A percentile compares a stretch with the other conserved stretches of the same genome.
Conservation (phyloP, 2,888 invertebrate species). For the Pelosia muscerda region DNA sequence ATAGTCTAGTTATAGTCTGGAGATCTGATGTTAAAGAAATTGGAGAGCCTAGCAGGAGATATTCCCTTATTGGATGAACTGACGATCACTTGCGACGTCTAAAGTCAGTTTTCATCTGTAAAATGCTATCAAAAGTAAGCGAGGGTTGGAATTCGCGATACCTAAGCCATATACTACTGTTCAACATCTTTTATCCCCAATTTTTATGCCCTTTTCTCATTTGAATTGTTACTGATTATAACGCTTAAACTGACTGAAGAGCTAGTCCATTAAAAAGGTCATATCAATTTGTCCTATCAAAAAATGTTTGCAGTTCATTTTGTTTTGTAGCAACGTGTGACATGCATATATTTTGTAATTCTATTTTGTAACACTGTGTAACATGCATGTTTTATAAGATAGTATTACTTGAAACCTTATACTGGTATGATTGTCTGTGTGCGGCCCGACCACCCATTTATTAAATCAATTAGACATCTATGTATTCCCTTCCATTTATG, state of each 20-base stretch:
- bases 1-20: not conserved
- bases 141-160: too few relatives aligned
- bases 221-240: not conserved
- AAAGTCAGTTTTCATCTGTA: too few relatives aligned
- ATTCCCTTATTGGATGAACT: not conserved
- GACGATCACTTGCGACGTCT: not conserved
- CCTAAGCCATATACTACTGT: too few relatives aligned
- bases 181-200: not conserved
- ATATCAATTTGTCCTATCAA: constrained; percentile 13
- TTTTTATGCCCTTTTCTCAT: not conserved
- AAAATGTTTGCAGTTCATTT: constrained; percentile 17
- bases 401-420: constrained; percentile 48
- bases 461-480: constrained; percentile 57
- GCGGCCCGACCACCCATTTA: constrained; percentile 47
- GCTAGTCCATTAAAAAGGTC: not conserved
- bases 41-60: not conserved
- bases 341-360: constrained; percentile 17
- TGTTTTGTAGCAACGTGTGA: constrained; percentile 20
- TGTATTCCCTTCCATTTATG: constrained; percentile 35
- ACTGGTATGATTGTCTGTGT: constrained; percentile 45
- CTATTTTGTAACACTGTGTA: constrained; percentile 21
- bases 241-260: not conserved
- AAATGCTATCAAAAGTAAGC: not conserved
- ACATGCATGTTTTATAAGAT: constrained; percentile 31
- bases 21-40: not conserved